phyloP scores from a whole-genome alignment of 1,140 invertebrate species.

The Drosophila orosa region DNA sequence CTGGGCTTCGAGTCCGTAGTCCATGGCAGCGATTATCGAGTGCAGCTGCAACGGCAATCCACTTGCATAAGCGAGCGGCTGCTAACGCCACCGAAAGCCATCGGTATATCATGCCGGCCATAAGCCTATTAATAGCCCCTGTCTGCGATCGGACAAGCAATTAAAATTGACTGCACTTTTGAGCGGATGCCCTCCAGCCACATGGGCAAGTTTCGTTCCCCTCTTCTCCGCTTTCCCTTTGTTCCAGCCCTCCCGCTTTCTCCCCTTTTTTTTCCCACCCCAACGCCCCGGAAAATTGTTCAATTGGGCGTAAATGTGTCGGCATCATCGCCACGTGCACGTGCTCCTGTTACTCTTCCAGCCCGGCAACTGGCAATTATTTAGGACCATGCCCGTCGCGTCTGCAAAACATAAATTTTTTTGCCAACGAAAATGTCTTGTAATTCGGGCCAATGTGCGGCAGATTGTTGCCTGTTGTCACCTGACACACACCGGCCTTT shows the following conservation, averaged over 20 bases:
- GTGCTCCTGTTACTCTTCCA: slow-evolving; percentile 43
- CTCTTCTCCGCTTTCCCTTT: background rate
- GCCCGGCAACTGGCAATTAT: slow-evolving; percentile 54
- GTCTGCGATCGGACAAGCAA: slow-evolving; percentile 78
- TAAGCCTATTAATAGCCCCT: slow-evolving; percentile 80
- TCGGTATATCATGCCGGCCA: slow-evolving; percentile 74
- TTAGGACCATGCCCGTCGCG: slow-evolving; percentile 48
- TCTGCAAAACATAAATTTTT: slow-evolving; percentile 42
- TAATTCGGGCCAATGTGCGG: slow-evolving; percentile 22
- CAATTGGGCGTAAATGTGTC: slow-evolving; percentile 73
- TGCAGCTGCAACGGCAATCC: slow-evolving; percentile 21
- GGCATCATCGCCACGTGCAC: slow-evolving; percentile 60
- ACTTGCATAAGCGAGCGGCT: slow-evolving; percentile 39
- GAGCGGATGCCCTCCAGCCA: slow-evolving; percentile 53
- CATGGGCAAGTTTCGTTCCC: slow-evolving; percentile 14
- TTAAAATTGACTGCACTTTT: slow-evolving; percentile 82
- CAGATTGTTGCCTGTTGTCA: slow-evolving; percentile 21
- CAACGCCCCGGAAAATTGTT: slow-evolving; percentile 44
- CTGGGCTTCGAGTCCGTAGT: background rate
- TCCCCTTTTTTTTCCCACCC: background rate
- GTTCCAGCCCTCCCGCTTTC: background rate
- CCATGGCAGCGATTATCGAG: slow-evolving; percentile 71
- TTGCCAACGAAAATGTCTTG: slow-evolving; percentile 26
- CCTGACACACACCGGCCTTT: slow-evolving; percentile 7
- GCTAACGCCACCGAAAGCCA: slow-evolving; percentile 66